Evolutionary conservation across 2,888 invertebrate species (phyloP).

Genomic region (Stenodera caucasica): DNA sequence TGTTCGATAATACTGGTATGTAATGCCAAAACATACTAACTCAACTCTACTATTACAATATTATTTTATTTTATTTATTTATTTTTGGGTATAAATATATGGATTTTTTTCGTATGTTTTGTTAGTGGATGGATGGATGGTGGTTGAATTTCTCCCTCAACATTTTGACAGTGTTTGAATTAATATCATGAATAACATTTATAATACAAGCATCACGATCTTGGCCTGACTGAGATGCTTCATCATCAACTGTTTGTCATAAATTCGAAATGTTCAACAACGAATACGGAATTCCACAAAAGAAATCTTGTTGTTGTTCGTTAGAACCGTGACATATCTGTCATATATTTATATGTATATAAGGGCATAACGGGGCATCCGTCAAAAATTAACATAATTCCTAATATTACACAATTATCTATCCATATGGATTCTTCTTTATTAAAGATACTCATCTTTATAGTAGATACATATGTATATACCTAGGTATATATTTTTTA

Average conservation of each 20-base stretch:
- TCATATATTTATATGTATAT: constrained; percentile 17
- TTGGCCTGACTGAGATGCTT: constrained; percentile 23
- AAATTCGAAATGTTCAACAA: constrained; percentile 19
- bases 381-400: constrained; percentile 24
- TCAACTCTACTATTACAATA: too few relatives aligned
- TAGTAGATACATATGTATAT: not conserved
- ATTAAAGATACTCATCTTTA: not conserved
- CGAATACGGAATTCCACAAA: constrained; percentile 17
- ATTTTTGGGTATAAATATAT: too few relatives aligned
- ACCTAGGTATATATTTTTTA: not conserved
- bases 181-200: constrained; percentile 26
- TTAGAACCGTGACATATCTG: constrained; percentile 25
- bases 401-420: constrained; percentile 15
- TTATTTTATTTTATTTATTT: too few relatives aligned
- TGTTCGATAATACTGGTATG: not conserved
- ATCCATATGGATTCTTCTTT: not conserved
- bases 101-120: too few relatives aligned
- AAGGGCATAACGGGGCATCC: constrained; percentile 12
- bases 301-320: constrained; percentile 22
- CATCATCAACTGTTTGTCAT: constrained; percentile 27
- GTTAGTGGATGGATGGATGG: not conserved
- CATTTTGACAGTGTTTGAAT: constrained; percentile 25
- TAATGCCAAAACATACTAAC: not conserved
- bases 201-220: constrained; percentile 26
- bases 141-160: not conserved